Conservation (phyloP, 2,113 vertebrate species). For the Lamprotornis superbus region DNA sequence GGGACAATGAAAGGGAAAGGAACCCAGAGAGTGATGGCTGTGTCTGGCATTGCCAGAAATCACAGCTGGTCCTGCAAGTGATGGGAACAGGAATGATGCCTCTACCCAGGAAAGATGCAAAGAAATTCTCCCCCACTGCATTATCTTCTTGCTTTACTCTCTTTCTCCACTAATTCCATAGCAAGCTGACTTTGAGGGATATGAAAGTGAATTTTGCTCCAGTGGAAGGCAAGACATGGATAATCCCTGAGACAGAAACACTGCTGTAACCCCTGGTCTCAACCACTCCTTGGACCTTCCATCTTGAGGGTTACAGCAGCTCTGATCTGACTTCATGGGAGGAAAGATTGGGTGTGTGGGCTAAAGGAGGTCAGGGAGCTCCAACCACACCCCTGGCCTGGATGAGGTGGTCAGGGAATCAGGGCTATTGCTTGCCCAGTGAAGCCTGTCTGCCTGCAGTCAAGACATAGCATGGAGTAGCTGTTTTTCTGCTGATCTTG, state of each 20-base stretch:
- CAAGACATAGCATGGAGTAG: not conserved
- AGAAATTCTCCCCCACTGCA: not conserved
- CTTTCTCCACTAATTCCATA: not conserved
- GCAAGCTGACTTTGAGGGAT: not conserved
- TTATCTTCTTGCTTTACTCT: not conserved
- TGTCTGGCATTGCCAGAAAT: constrained; percentile 32
- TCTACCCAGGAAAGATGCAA: not conserved
- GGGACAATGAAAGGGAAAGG: constrained; percentile 48
- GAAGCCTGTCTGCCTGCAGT: not conserved
- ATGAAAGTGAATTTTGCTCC: not conserved
- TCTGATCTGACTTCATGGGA: not conserved
- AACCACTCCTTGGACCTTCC: not conserved
- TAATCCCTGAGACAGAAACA: not conserved
- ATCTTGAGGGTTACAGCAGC: not conserved
- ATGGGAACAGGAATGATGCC: not conserved
- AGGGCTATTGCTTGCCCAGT: not conserved
- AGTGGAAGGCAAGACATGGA: not conserved
- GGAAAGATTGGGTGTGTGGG: not conserved
- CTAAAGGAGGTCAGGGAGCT: not conserved
- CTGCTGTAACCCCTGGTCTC: not conserved
- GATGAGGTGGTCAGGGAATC: not conserved
- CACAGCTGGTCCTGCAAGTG: constrained; percentile 30
- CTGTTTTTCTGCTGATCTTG: not conserved
- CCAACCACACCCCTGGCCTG: not conserved
- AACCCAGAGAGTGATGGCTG: not conserved